Base-by-base conservation (phyloP, 2,113 vertebrate genomes). In the Cyprinodon variegatus region DNA sequence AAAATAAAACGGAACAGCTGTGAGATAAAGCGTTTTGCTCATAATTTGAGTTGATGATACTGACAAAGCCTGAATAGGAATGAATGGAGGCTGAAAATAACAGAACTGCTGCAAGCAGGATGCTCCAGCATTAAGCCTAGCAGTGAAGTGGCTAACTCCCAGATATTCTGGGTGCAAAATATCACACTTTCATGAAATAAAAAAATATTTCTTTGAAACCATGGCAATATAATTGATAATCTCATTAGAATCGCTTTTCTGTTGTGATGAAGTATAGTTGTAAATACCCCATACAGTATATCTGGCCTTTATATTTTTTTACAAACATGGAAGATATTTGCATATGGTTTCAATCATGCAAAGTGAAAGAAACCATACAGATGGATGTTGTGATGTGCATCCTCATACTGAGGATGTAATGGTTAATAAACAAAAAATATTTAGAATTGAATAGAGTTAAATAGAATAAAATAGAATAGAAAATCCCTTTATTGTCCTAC, bases 1-100 rank as follows among this genome's bases (percentile, higher is more conserved):
- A 8, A 62, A 41, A 62, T 71, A 76, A 11, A 77, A 88, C 61
- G 40, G 79, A 85, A 72, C 91, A 91, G 84, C 91, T 92, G 91
- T 81, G 53, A 50, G 39, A 80, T 68, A 73, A 68, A 78, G 72
- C 64, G 40, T 45, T 69, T 63, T 65, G 79, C 85, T 90, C 81
- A 82, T 45, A 12, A 65, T 57, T 38, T 64, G 2, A 38, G 43
- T 63, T 62, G 59, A 36, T 62, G 63, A 77, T 1, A 45, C 68
- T 82, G 65, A 83, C 68, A 66, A 53, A 40, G 39, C 39, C 63
- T 69, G 72, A 71, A 86, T 63, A 46, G 78, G 75, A 78, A 68
- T 80, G 36, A 86, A 78, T 76, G 37, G 17, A 46, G 65, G 69
- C 81, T 85, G 75, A 83, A 85, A 88, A 88, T 83, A 89, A 40